A percentile compares a stretch with the other conserved stretches of the same genome.
These are phyloP conservation scores for Podarcis cretensis DNA, from an alignment of 2,113 vertebrate genomes.

Conservation along the genomic window DNA sequence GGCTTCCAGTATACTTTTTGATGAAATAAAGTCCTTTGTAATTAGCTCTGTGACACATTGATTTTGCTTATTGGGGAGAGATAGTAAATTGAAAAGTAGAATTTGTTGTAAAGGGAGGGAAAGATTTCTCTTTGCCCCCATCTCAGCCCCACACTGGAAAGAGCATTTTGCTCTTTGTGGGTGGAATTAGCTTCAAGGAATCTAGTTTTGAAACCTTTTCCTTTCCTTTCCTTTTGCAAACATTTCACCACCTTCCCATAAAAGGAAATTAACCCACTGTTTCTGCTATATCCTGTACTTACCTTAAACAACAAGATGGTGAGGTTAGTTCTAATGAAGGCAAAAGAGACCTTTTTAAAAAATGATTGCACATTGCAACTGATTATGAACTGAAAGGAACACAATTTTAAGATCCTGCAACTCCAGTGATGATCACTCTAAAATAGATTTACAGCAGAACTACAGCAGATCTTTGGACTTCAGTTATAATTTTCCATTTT, in stretches of 20 bases:
- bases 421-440: constrained; percentile 81
- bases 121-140: neutral
- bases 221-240: constrained; percentile 9
- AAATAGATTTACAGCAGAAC: constrained; percentile 92
- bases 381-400: constrained; percentile 82
- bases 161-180: neutral
- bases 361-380: constrained; percentile 80
- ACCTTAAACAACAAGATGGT: constrained; percentile 78
- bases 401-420: constrained; percentile 82
- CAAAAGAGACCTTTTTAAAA: constrained; percentile 77
- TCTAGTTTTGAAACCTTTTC: neutral
- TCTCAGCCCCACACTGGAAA: neutral
- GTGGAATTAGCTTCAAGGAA: neutral
- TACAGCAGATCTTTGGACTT: constrained; percentile 96
- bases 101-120: constrained; percentile 15
- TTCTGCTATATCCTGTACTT: constrained; percentile 69
- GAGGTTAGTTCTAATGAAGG: constrained; percentile 72
- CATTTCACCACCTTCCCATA: constrained; percentile 56
- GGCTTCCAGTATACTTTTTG: neutral
- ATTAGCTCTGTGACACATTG: neutral
- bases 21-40: neutral
- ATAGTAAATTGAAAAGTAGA: constrained; percentile 20
- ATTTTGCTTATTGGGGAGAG: neutral
- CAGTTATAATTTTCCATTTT: constrained; percentile 90
- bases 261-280: constrained; percentile 67